phyloP scores from a whole-genome alignment of 2,113 vertebrate genomes.

The Ictalurus punctatus region DNA sequence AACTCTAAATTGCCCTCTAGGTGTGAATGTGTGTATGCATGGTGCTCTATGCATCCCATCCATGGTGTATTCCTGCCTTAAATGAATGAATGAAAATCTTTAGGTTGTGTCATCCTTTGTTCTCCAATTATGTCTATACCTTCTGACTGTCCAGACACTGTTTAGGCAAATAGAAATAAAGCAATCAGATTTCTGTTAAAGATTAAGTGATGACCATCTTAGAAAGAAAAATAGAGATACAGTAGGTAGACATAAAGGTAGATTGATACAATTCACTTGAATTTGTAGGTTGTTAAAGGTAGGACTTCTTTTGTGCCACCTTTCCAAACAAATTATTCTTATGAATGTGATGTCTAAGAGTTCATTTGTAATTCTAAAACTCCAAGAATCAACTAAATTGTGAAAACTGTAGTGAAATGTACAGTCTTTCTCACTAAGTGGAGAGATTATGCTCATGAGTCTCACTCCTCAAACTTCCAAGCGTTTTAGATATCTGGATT shows the following conservation, averaged over 20 bases:
- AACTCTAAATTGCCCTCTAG: neutral
- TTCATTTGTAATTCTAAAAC: neutral
- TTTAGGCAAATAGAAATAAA: neutral
- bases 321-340: neutral
- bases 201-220: neutral
- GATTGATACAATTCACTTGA: neutral
- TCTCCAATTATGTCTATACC: neutral
- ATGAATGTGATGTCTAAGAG: neutral
- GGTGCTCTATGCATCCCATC: neutral
- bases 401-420: neutral
- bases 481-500: neutral
- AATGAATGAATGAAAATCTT: neutral
- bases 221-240: neutral
- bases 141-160: neutral
- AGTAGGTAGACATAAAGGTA: neutral
- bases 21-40: neutral
- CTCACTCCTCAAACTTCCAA: neutral
- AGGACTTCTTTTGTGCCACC: neutral
- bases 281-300: neutral
- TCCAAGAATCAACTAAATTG: neutral
- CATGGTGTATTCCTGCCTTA: neutral
- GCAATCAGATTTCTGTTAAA: neutral
- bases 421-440: neutral
- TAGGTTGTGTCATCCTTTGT: neutral
- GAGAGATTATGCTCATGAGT: neutral